phyloP scores from a whole-genome alignment of 2,888 invertebrate species.

The Cephus sareptanus region DNA sequence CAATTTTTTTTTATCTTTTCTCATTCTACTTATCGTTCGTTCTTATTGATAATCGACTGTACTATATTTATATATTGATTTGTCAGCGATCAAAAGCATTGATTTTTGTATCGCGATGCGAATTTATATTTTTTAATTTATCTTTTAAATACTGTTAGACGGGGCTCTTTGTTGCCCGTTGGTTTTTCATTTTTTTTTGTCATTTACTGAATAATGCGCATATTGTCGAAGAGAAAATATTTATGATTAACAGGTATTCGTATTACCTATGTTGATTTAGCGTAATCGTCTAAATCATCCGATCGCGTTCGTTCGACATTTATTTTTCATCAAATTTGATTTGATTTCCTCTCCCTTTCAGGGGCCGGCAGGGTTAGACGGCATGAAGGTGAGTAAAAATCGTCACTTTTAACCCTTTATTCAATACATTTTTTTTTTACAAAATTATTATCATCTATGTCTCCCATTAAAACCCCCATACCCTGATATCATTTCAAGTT shows the following conservation, averaged over 20 bases:
- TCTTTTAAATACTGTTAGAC: background rate
- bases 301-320: slow-evolving; percentile 2
- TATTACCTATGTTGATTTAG: slow-evolving; percentile 11
- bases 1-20: background rate
- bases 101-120: background rate
- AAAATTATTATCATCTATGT: background rate
- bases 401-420: background rate
- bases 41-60: background rate
- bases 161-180: background rate
- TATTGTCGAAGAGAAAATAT: background rate
- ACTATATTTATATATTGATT: background rate
- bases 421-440: background rate
- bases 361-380: slow-evolving; percentile 94
- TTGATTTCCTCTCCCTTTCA: slow-evolving; percentile 74
- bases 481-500: background rate
- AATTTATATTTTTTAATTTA: background rate
- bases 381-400: slow-evolving; percentile 86
- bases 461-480: background rate
- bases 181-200: background rate
- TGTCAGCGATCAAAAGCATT: background rate
- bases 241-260: slow-evolving; percentile 57
- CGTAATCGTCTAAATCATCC: background rate
- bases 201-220: background rate
- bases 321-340: slow-evolving; percentile 58
- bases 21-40: background rate